Conservation (phyloP, 2,888 invertebrate genomes). For the Phytoseiulus persimilis region DNA sequence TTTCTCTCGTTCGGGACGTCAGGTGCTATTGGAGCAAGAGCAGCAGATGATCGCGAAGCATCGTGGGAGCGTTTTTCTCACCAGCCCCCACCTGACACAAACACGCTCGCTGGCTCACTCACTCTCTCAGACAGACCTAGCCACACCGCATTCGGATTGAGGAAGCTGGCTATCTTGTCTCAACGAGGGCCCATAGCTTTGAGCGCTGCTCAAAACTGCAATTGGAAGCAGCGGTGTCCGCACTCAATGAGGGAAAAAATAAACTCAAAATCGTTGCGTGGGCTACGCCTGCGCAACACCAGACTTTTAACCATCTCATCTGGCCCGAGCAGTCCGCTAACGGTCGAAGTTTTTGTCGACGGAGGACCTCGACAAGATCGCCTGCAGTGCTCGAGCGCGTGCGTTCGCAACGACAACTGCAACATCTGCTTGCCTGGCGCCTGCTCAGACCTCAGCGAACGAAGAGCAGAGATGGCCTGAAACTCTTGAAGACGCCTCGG, state of each 20-base stretch:
- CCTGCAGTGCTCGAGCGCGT: neutral
- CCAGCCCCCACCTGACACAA: neutral
- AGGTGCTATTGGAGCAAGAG: slow-evolving; percentile 5
- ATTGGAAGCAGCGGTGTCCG: neutral
- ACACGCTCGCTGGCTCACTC: neutral
- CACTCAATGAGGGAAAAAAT: neutral
- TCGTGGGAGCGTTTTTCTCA: slow-evolving; percentile 5
- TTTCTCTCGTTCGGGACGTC: neutral
- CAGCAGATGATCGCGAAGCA: neutral
- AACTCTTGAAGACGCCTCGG: neutral
- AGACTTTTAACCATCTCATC: neutral
- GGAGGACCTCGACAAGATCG: neutral
- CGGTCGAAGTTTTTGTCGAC: neutral
- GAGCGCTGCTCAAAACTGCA: neutral
- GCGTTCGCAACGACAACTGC: neutral
- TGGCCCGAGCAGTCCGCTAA: neutral
- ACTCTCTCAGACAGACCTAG: neutral
- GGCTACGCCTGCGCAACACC: neutral
- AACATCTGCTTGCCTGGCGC: neutral
- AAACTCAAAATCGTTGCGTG: neutral
- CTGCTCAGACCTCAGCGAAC: neutral
- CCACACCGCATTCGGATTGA: neutral
- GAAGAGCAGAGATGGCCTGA: neutral
- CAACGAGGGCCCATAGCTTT: neutral
- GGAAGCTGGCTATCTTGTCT: neutral